phyloP scores from a whole-genome alignment of 2,888 invertebrate genomes.

The Acanthosepion esculentum region DNA sequence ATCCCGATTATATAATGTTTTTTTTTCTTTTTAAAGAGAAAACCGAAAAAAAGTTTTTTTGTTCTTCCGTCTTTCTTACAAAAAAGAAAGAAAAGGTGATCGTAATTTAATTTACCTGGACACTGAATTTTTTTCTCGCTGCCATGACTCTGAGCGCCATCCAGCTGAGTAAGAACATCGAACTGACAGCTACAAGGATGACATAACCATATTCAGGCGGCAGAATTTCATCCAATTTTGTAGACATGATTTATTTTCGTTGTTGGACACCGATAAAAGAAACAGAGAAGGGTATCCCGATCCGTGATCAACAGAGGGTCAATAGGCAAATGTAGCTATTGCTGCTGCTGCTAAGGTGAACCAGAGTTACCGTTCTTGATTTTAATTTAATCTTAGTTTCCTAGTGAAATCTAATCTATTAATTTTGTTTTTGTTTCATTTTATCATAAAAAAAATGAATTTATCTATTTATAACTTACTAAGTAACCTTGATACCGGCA shows the following conservation, averaged over 20 bases:
- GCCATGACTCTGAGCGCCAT: conserved; percentile 60
- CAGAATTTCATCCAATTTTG: conserved; percentile 41
- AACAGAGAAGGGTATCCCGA: neutral
- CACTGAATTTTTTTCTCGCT: conserved; percentile 62
- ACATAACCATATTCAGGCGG: conserved; percentile 62
- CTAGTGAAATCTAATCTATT: no score
- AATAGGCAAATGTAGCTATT: no score
- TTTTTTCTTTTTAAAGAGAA: no score
- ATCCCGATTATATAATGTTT: no score
- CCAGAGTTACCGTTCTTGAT: neutral
- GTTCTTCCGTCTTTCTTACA: no score
- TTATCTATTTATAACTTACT: no score
- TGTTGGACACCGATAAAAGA: neutral
- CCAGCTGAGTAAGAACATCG: conserved; percentile 63
- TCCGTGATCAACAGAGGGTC: neutral
- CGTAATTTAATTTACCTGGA: conserved; percentile 55
- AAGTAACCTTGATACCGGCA: no score
- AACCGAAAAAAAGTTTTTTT: no score
- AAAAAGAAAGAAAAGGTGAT: no score
- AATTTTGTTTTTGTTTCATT: no score
- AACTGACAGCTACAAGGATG: conserved; percentile 59
- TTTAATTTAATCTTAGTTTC: neutral
- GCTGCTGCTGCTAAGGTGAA: neutral
- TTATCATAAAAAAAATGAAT: no score
- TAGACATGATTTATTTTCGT: neutral